Base-by-base conservation (phyloP, 2,888 invertebrate genomes). In the Cylloceria caligata region DNA sequence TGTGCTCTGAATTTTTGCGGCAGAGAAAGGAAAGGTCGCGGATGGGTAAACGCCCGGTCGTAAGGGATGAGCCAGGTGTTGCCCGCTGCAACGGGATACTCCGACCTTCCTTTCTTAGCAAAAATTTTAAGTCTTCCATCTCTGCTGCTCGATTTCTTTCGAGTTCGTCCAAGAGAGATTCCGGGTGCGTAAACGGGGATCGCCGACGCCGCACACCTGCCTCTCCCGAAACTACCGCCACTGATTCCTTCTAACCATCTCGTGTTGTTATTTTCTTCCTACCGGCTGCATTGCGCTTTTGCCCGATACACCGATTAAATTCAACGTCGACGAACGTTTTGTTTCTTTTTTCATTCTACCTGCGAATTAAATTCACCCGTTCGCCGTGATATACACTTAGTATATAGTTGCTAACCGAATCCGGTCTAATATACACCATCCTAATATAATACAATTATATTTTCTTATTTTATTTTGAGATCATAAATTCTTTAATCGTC, bases 161-260 rank as follows among this genome's bases (percentile, higher is more conserved):
- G 21, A 64, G 49, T 45, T n/a, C 34, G 52, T 39, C 57, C 16
- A 52, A 13, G 52, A 47, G 45, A 57, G 72, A 72, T 67, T 79
- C 24, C 64, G 24, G 27, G 24, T 67, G 36, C 3, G 42, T 60
- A 13, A 30, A 49, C 49, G 52, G n/a, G 64, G 67, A 77, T 84
- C 82, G 76, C 78, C 78, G 69, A 76, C 75, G 69, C 76, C 49
- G 80, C 81, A 83, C 86, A 86, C 83, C 86, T 83, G 85, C 85
- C 74, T 81, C 65, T 68, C 21, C 69, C 67, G 72, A 83, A 80
- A 67, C 81, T 74, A 81, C 65, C 84, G 81, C 81, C 81, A 81
- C 68, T 36, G 34, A 11, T 16, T 19, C 16, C 47, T 11, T 68
- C 62, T 21, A 60, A 47, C 57, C 52, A n/a, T 69, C 67, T 60